Percentiles rank a stretch among this genome's conserved stretches.
phyloP scores from a whole-genome alignment of 2,888 invertebrate genomes.

The Drosophila formosana region DNA sequence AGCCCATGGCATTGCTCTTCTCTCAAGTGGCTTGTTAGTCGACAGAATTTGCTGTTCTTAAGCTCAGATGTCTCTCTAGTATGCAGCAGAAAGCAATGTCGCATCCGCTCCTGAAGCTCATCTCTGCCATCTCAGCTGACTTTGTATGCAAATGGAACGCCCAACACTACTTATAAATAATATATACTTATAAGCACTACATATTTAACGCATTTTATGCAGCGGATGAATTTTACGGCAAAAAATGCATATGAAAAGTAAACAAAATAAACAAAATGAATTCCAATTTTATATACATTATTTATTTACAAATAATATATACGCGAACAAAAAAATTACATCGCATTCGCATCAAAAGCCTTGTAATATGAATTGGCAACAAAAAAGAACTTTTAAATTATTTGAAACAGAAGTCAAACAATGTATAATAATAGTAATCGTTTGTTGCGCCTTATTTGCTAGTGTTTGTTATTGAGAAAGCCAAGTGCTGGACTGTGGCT shows the following conservation, averaged over 20 bases:
- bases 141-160: constrained; percentile 30
- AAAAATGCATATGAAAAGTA: not conserved
- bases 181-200: not conserved
- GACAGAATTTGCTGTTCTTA: constrained; percentile 61
- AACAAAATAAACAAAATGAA: not conserved
- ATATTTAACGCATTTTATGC: not conserved
- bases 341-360: too few relatives aligned
- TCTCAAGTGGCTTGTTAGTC: constrained; percentile 70
- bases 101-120: constrained; percentile 33
- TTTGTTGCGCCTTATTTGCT: too few relatives aligned
- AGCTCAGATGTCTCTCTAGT: constrained; percentile 18
- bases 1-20: constrained; percentile 27
- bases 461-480: too few relatives aligned
- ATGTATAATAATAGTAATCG: too few relatives aligned
- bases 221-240: not conserved
- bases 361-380: too few relatives aligned
- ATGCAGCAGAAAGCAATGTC: constrained; percentile 20
- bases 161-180: constrained; percentile 16
- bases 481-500: too few relatives aligned
- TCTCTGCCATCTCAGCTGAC: constrained; percentile 1
- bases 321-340: too few relatives aligned
- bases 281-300: not conserved
- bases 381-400: too few relatives aligned
- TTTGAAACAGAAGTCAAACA: too few relatives aligned
- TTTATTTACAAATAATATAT: too few relatives aligned